Evolutionary conservation across 2,888 invertebrate genomes (phyloP).

Genomic region (Drosophila phalerata): DNA sequence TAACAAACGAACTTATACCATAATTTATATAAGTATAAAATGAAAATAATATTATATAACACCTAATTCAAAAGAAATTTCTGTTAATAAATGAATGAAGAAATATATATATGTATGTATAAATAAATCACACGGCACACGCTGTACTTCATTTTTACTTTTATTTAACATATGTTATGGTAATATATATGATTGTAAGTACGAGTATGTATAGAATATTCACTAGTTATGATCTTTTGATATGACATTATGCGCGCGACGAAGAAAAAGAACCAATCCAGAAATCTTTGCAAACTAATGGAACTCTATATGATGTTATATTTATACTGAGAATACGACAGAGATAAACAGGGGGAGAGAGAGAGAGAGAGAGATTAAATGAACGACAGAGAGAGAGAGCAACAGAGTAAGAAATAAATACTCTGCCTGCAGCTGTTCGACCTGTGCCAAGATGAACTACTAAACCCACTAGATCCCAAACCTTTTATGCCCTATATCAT

Average conservation of each 20-base stretch:
- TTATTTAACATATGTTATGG: slow-evolving; percentile 52
- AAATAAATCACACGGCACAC: slow-evolving; percentile 62
- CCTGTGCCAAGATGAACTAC: slow-evolving; percentile 4
- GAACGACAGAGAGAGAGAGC: slow-evolving; percentile 32
- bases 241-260: slow-evolving; percentile 59
- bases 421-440: slow-evolving; percentile 25
- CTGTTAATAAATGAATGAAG: slow-evolving; percentile 10
- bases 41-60: slow-evolving; percentile 25
- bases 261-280: slow-evolving; percentile 49
- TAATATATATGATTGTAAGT: slow-evolving; percentile 56
- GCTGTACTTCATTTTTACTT: slow-evolving; percentile 51
- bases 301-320: slow-evolving; percentile 66
- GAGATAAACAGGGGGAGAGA: slow-evolving; percentile 5
- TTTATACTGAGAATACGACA: slow-evolving; percentile 71
- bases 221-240: slow-evolving; percentile 57
- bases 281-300: slow-evolving; percentile 67
- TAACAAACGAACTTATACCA: slow-evolving; percentile 39
- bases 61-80: slow-evolving; percentile 26
- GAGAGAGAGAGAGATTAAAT: slow-evolving; percentile 35
- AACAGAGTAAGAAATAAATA: slow-evolving; percentile 22
- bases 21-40: slow-evolving; percentile 31
- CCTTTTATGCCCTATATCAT: not conserved
- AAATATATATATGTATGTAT: slow-evolving; percentile 28
- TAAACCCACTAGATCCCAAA: slow-evolving; percentile 14
- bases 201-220: slow-evolving; percentile 53